Conservation (phyloP, 1,140 invertebrate species). For the Drosophila murphyi region DNA sequence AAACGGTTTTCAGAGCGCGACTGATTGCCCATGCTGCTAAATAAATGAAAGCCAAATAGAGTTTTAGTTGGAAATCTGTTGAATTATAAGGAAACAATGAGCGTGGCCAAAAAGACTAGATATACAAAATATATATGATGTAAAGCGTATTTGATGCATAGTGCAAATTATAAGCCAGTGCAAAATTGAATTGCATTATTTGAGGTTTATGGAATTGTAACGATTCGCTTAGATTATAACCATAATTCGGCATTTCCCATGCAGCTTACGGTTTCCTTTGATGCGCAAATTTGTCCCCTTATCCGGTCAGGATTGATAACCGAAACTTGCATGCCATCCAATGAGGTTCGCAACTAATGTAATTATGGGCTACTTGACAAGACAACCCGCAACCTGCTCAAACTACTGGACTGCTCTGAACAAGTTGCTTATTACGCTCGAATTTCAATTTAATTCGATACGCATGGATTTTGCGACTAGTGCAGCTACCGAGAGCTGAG, state of each 20-base stretch:
- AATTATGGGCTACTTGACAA: conserved; percentile 74
- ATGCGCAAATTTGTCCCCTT: conserved; percentile 23
- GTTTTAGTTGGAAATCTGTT: not conserved
- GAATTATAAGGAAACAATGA: not conserved
- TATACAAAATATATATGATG: too few relatives aligned
- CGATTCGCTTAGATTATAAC: not conserved
- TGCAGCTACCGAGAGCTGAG: conserved; percentile 14
- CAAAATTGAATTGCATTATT: not conserved
- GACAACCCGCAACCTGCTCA: conserved; percentile 21
- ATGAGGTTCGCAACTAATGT: conserved; percentile 66
- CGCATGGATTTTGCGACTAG: conserved; percentile 70
- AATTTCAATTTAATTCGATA: conserved; percentile 81
- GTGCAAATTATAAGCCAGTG: not conserved
- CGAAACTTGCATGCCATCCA: conserved; percentile 70
- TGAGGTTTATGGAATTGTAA: not conserved
- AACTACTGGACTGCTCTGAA: conserved; percentile 5
- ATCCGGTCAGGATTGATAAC: conserved; percentile 58
- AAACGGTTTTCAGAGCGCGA: not conserved
- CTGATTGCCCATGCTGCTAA: conserved; percentile 24
- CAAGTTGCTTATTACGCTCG: conserved; percentile 67
- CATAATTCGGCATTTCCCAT: conserved; percentile 3
- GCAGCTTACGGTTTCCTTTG: conserved; percentile 19
- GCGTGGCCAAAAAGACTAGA: too few relatives aligned
- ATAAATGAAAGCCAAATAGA: conserved; percentile 9
- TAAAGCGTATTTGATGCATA: too few relatives aligned